phyloP scores from a whole-genome alignment of 1,140 invertebrate species.

The Zophobas atratus region DNA sequence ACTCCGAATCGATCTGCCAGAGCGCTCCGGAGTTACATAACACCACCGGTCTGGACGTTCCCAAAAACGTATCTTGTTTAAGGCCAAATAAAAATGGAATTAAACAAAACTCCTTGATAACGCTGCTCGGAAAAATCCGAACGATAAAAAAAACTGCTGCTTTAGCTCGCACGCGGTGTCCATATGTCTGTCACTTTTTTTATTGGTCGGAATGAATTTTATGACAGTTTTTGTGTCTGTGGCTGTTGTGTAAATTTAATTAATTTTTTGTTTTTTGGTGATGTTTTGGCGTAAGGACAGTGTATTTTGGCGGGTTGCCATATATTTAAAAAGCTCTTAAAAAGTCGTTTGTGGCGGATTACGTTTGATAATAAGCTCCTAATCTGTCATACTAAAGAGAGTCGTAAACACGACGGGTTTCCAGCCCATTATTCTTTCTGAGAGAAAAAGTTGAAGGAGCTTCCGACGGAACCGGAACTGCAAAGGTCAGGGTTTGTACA shows the following conservation, averaged over 20 bases:
- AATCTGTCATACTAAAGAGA: slow-evolving; percentile 23
- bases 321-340: slow-evolving; percentile 19
- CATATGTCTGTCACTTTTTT: neutral
- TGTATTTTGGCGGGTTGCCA: slow-evolving; percentile 2
- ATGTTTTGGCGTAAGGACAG: neutral
- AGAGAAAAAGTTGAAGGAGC: neutral
- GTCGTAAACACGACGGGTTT: slow-evolving; percentile 20
- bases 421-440: neutral
- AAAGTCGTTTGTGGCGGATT: slow-evolving; percentile 22
- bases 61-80: no score
- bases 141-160: neutral
- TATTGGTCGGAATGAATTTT: neutral
- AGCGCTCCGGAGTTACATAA: slow-evolving; percentile 29
- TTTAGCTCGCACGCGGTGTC: neutral
- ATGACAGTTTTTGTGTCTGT: neutral
- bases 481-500: neutral
- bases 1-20: slow-evolving; percentile 20
- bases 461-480: neutral
- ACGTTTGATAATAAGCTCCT: slow-evolving; percentile 16
- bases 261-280: slow-evolving; percentile 9
- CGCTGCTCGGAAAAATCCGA: neutral
- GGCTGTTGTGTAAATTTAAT: slow-evolving; percentile 19
- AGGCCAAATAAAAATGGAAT: neutral
- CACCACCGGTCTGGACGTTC: slow-evolving; percentile 7
- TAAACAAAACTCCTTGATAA: neutral